Evolutionary conservation across 2,797 vertebrate genomes (phyloP).

Genomic region (Sciurus carolinensis): DNA sequence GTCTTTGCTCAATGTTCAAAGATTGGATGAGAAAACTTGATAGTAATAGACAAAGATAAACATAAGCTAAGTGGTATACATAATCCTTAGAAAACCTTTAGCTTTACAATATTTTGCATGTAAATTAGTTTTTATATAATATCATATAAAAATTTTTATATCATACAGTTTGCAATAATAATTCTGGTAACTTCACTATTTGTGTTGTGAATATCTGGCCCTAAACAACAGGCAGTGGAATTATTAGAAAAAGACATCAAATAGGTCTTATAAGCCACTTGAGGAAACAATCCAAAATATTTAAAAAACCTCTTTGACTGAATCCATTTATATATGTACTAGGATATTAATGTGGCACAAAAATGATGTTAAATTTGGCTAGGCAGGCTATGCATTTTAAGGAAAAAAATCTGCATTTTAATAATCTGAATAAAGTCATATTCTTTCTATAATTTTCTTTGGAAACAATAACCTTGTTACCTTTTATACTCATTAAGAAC

Average conservation of each 20-base stretch:
- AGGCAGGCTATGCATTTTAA: not conserved
- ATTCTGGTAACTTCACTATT: not conserved
- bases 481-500: not conserved
- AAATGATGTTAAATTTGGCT: not conserved
- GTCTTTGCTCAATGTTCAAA: conserved; percentile 17
- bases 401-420: not conserved
- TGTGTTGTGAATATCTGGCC: not conserved
- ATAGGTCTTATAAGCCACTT: not conserved
- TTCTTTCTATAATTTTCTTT: not conserved
- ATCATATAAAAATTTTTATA: not conserved
- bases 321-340: not conserved
- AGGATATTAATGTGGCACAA: not conserved
- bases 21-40: not conserved
- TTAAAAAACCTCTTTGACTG: not conserved
- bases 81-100: not conserved
- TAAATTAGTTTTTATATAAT: conserved; percentile 42
- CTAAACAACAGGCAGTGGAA: not conserved
- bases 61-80: not conserved
- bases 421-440: not conserved
- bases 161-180: not conserved
- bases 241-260: not conserved
- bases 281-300: not conserved
- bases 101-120: not conserved
- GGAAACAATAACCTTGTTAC: not conserved
- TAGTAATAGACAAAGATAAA: conserved; percentile 8